These are phyloP conservation scores for Melanotaenia nigrans DNA, from an alignment of 2,797 vertebrate species.

Conservation along the genomic window DNA sequence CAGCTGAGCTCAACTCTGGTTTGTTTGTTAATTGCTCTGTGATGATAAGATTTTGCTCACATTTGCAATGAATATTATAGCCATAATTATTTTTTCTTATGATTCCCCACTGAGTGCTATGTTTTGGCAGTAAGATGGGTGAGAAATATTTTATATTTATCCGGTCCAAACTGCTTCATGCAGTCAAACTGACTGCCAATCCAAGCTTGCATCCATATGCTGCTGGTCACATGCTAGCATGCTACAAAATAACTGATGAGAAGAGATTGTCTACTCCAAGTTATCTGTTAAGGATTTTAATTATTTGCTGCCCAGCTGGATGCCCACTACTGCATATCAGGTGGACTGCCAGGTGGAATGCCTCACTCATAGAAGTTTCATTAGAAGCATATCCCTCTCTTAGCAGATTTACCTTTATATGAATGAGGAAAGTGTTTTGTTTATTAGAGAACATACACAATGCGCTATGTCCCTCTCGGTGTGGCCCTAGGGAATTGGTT, in stretches of 20 bases:
- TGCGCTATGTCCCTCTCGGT: not conserved
- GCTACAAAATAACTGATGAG: conserved; percentile 22
- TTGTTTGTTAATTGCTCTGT: not conserved
- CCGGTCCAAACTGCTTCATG: not conserved
- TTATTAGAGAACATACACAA: not conserved
- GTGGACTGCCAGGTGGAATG: conserved; percentile 19
- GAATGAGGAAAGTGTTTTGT: not conserved
- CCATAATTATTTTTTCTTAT: conserved; percentile 1
- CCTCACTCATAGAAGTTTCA: conserved; percentile 2
- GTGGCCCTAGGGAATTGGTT: not conserved
- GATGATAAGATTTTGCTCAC: not conserved
- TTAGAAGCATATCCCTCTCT: not conserved
- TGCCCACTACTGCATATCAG: conserved; percentile 5
- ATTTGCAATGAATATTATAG: not conserved
- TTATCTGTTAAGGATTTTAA: conserved; percentile 25
- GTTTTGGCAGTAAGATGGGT: conserved; percentile 2
- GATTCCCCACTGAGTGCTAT: not conserved
- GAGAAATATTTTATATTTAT: not conserved
- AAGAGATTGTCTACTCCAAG: conserved; percentile 16
- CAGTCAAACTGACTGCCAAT: conserved; percentile 7
- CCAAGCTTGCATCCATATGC: conserved; percentile 11
- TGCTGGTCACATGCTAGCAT: conserved; percentile 26
- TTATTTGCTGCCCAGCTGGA: conserved; percentile 19
- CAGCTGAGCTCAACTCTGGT: not conserved
- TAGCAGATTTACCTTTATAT: not conserved